Evolutionary conservation across 2,113 vertebrate genomes (phyloP), one percentile per base, ranked within the genome.

Genomic region (Daboia siamensis): DNA sequence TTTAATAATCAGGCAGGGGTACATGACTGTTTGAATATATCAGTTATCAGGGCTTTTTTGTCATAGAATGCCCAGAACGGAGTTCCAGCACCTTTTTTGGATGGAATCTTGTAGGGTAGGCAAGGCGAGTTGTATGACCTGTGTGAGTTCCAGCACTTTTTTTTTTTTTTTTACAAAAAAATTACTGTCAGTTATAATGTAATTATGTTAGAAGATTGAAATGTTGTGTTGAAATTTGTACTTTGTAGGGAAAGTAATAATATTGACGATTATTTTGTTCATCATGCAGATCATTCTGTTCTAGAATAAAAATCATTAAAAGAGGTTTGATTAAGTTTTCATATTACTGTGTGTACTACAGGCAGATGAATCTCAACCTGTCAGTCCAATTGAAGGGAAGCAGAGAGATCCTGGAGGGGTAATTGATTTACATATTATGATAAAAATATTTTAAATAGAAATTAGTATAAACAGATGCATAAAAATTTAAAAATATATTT

Each of bases 361-460:
- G 98, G 93, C 56, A 2, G 0, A 92, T 91, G 95, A 93, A 64
- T 90, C 93, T 95, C 94, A 93, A 87, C 94, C 94, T 48, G 93
- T 96, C 39, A 93, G 96, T 33, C 2, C 24, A 0, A 24, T 94
- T 88, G 95, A 97, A 93, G 93, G 94, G 93, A 97, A 90, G 61
- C 89, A 93, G 86, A 97, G 96, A 86, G 96, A 96, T 15, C 20
- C 93, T 24, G n/a, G 12, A 88, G 93, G 91, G 93, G 96, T 98
- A 96, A 97, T 86, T 91, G 29, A 3, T 84, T 29, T n/a, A 11
- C 21, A 39, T 84, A 10, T 85, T 90, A 52, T 44, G 13, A 9
- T 89, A 9, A 52, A 17, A 33, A 86, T 92, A 24, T 39, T 39
- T 61, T 24, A 21, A 51, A 86, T n/a, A 6, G 23, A 85, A 59